Percentiles rank a stretch among this genome's conserved stretches.
Evolutionary conservation across 2,888 invertebrate genomes (phyloP).

Genomic region (Stenchaetothrips biformis): DNA sequence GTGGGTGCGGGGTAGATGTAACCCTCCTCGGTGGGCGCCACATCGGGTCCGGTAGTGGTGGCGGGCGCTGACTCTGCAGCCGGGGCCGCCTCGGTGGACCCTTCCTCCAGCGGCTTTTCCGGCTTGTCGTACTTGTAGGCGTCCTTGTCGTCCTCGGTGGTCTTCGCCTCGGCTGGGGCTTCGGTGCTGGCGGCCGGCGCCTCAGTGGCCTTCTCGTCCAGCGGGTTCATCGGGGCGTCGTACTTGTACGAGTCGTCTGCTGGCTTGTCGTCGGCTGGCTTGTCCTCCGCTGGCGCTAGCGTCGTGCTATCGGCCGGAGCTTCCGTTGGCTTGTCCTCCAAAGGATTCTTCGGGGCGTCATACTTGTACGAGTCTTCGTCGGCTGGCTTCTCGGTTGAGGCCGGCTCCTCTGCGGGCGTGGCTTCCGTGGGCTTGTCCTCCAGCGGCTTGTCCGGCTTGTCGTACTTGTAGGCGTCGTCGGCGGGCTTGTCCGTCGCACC

Average conservation of each 20-base stretch:
- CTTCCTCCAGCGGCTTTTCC: not conserved
- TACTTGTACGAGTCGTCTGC: not conserved
- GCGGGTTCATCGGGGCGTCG: not conserved
- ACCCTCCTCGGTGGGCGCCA: not conserved
- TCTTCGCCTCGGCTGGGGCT: not conserved
- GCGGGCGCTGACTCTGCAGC: not conserved
- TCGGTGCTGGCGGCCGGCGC: not conserved
- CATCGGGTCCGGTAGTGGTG: not conserved
- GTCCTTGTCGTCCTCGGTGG: not conserved
- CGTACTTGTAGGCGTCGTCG: conserved; percentile 10
- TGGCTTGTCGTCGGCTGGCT: not conserved
- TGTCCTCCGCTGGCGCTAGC: not conserved
- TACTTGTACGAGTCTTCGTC: not conserved
- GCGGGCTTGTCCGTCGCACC: not conserved
- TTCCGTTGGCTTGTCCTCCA: not conserved
- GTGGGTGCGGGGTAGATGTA: conserved; percentile 5
- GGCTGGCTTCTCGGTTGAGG: not conserved
- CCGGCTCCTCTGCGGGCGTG: not conserved
- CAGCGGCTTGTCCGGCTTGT: not conserved
- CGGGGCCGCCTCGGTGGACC: not conserved
- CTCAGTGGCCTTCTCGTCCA: not conserved
- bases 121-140: conserved; percentile 9
- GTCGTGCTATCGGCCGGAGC: not conserved
- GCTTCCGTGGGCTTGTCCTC: not conserved
- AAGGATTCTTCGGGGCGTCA: not conserved